Conservation (phyloP, 2,113 vertebrate genomes). For the Origma solitaria region DNA sequence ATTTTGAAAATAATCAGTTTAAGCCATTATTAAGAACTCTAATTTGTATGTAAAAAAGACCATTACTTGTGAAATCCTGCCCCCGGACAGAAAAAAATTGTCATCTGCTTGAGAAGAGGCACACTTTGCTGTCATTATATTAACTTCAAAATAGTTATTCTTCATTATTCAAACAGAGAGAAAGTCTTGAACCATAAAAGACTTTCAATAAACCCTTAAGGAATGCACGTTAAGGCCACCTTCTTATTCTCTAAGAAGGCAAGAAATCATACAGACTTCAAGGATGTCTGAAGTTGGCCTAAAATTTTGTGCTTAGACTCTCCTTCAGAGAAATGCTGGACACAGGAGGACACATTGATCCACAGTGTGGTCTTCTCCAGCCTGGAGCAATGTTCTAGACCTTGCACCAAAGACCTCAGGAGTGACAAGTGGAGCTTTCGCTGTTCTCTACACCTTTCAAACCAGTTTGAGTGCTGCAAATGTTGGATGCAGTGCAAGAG, state of each 20-base stretch:
- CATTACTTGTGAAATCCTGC: not conserved
- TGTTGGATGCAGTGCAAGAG: not conserved
- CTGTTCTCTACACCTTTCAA: not conserved
- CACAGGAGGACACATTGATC: not conserved
- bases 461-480: not conserved
- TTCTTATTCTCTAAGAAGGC: not conserved
- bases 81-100: not conserved
- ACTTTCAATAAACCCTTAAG: not conserved
- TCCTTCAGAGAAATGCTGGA: not conserved
- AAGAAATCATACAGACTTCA: not conserved
- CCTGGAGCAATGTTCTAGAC: not conserved
- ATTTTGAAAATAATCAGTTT: slow-evolving; percentile 31
- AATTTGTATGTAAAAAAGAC: not conserved
- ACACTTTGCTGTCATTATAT: not conserved
- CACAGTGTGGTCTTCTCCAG: not conserved
- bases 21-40: not conserved
- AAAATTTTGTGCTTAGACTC: not conserved
- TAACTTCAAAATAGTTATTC: not conserved
- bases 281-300: not conserved
- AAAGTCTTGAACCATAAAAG: not conserved
- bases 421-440: not conserved
- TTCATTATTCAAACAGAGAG: not conserved
- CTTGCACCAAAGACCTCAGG: not conserved
- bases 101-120: not conserved
- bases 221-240: not conserved